phyloP scores from a whole-genome alignment of 2,797 vertebrate species.

The Pipistrellus pipistrellus region DNA sequence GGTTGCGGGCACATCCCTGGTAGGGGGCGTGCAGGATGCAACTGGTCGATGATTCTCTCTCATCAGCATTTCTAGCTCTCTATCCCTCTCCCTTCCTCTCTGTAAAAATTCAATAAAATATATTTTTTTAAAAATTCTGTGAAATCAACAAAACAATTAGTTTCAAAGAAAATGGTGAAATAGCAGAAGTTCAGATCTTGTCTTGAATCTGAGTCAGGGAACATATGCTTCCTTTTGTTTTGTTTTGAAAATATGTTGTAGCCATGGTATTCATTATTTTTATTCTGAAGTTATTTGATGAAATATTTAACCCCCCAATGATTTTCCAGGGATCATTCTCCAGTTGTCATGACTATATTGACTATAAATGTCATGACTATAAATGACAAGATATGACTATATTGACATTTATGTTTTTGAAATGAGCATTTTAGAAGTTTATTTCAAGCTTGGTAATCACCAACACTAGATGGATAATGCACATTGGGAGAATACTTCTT shows the following conservation, averaged over 20 bases:
- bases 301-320: neutral
- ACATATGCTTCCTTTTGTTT: slow-evolving; percentile 67
- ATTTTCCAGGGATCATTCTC: slow-evolving; percentile 7
- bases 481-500: neutral
- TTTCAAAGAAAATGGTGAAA: slow-evolving; percentile 15
- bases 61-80: no score
- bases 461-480: neutral
- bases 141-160: slow-evolving; percentile 33
- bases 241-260: slow-evolving; percentile 67
- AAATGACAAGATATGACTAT: no score
- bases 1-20: no score
- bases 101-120: no score
- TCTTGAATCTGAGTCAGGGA: slow-evolving; percentile 53
- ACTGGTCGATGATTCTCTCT: no score
- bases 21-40: no score
- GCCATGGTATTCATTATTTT: slow-evolving; percentile 42
- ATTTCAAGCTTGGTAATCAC: slow-evolving; percentile 21
- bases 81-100: no score
- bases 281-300: slow-evolving; percentile 52
- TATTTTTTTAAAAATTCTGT: neutral
- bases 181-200: slow-evolving; percentile 59
- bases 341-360: neutral
- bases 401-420: slow-evolving; percentile 26
- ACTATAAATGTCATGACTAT: no score
- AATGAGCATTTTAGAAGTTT: neutral